Evolutionary conservation across 64 coral and sea anemone species (phyloP), one percentile per base, ranked within the genome.

Genomic region (Pocillopora damicornis): DNA sequence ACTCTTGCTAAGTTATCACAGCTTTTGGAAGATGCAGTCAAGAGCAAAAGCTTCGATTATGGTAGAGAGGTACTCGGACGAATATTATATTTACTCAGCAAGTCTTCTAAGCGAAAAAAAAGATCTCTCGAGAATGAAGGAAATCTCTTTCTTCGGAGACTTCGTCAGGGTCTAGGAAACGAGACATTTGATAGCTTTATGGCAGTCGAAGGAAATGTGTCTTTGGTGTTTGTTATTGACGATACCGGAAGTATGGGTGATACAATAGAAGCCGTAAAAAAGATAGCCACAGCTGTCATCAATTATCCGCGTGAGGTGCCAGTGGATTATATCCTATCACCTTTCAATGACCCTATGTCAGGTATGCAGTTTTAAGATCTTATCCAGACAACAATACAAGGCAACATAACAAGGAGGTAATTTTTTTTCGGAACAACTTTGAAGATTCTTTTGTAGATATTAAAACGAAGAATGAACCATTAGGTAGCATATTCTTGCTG

Each of bases 231-330:
- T 60, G 87, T 61, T 67, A 42, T 88, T 9, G 87, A 88, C 78
- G 77, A 74, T 38, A 88, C 87, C n/a, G 87, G 87, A 13, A 88
- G 87, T 60, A 88, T 88, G 87, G 20, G 57, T 20, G 87, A 63
- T 12, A 75, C 77, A 76, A 88, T 88, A 16, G 75, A 88, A 1
- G 65, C 87, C 35, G 87, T 76, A n/a, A 78, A 88, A 37, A 65
- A 72, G 5, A 88, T 88, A 26, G 87, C 87, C 35, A 62, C 63
- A 11, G 87, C 76, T 35, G 87, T 88, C 11, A 75, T 78, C 13
- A 88, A 88, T 76, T 79, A 88, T 58, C 87, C 75, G 35, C 22
- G 87, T 13, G 76, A 88, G 16, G 77, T 62, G 25, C 87, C 87
- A 3, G 87, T 88, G 0, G 77, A 66, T 15, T 88, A 88, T 25